These are phyloP conservation scores for Enteromius fasciolatus DNA, from an alignment of 2,797 vertebrate genomes.

Conservation along the genomic window DNA sequence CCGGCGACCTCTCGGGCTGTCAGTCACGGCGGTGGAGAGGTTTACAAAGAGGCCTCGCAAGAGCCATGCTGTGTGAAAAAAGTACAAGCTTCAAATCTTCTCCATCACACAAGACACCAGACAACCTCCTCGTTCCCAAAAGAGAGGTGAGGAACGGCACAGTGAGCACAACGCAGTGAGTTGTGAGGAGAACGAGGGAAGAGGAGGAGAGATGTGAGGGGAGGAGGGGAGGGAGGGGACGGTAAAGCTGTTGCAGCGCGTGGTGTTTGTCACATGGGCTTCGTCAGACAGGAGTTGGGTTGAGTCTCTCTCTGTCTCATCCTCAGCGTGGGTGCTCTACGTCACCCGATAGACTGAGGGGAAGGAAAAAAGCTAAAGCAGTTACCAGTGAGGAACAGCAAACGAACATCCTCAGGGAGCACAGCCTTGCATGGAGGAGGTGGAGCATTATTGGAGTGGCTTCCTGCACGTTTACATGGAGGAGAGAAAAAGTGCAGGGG, in stretches of 20 bases:
- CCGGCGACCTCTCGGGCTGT: conserved; percentile 40
- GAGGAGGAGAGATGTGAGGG: conserved; percentile 44
- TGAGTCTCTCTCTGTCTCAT: conserved; percentile 41
- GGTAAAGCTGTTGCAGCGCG: conserved; percentile 64
- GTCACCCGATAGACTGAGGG: conserved; percentile 58
- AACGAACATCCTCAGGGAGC: conserved; percentile 27
- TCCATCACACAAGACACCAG: conserved; percentile 21
- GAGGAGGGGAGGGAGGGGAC: conserved; percentile 52
- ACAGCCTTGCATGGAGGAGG: conserved; percentile 31
- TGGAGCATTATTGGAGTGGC: conserved; percentile 44
- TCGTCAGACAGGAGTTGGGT: conserved; percentile 44
- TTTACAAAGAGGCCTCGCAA: conserved; percentile 48
- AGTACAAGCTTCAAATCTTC: conserved; percentile 20
- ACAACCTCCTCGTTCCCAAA: conserved; percentile 29
- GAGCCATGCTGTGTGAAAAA: conserved; percentile 50
- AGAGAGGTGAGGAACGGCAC: conserved; percentile 19
- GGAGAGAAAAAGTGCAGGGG: conserved; percentile 44
- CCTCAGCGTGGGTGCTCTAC: conserved; percentile 52
- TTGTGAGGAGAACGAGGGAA: conserved; percentile 41
- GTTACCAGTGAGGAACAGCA: conserved; percentile 15
- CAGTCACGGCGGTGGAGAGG: conserved; percentile 42
- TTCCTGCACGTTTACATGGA: conserved; percentile 47
- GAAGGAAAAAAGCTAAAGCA: conserved; percentile 11
- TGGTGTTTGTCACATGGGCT: conserved; percentile 70
- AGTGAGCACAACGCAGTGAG: conserved; percentile 25